Evolutionary conservation across 2,797 vertebrate genomes (phyloP).

Genomic region (Propithecus deckenii): DNA sequence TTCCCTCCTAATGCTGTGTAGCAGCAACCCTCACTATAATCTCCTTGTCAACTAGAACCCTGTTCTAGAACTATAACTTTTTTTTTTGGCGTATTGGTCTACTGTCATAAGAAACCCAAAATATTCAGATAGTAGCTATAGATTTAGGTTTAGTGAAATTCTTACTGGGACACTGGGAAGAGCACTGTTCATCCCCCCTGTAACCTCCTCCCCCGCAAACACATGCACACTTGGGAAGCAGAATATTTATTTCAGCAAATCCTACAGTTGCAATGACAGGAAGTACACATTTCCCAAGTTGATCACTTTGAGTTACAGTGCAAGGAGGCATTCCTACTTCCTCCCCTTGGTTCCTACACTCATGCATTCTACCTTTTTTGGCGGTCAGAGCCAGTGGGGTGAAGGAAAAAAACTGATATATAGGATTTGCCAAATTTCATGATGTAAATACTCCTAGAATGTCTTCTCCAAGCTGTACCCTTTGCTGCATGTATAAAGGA

Average conservation of each 20-base stretch:
- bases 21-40: neutral
- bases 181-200: too few species aligned
- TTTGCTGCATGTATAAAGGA: too few species aligned
- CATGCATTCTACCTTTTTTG: too few species aligned
- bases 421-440: too few species aligned
- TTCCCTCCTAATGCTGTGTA: neutral
- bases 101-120: neutral
- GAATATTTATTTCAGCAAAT: neutral
- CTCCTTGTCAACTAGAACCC: neutral
- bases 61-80: neutral
- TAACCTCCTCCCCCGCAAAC: too few species aligned
- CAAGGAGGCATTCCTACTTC: neutral
- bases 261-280: neutral
- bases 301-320: neutral
- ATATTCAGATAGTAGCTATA: neutral
- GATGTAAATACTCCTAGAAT: too few species aligned
- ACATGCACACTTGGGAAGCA: neutral
- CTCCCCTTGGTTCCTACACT: neutral
- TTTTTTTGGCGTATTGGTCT: neutral
- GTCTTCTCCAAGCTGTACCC: too few species aligned
- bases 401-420: too few species aligned
- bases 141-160: neutral
- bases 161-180: neutral
- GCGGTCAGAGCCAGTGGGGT: too few species aligned
- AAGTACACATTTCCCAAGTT: neutral